A percentile compares a stretch with the other conserved stretches of the same genome.
phyloP scores from a whole-genome alignment of 2,888 invertebrate species.

The Lasioglossum figueresi region DNA sequence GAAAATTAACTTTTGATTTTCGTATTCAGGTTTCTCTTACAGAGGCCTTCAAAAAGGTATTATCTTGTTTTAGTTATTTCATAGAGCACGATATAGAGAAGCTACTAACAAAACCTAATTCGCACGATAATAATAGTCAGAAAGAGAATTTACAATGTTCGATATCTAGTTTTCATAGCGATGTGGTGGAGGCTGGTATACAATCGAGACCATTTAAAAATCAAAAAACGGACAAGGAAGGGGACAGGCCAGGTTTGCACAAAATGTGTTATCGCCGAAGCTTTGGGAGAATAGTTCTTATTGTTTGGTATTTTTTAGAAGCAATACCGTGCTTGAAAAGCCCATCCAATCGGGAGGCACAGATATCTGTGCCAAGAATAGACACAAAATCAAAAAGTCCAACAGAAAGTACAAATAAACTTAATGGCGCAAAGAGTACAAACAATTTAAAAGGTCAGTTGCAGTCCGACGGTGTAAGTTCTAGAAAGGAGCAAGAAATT shows the following conservation, averaged over 20 bases:
- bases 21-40: slow-evolving; percentile 66
- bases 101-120: slow-evolving; percentile 4
- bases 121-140: not conserved
- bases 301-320: slow-evolving; percentile 11
- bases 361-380: not conserved
- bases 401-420: not conserved
- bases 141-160: slow-evolving; percentile 3
- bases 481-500: not conserved
- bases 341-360: not conserved
- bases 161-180: not conserved
- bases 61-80: slow-evolving; percentile 67
- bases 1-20: not conserved
- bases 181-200: slow-evolving; percentile 26
- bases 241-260: slow-evolving; percentile 17
- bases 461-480: not conserved
- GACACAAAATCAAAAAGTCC: not conserved
- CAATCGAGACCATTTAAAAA: slow-evolving; percentile 30
- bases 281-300: not conserved
- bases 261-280: not conserved
- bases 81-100: slow-evolving; percentile 54
- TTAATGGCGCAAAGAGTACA: not conserved
- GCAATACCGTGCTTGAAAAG: not conserved
- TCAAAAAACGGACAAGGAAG: not conserved
- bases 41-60: slow-evolving; percentile 68
- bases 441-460: not conserved